phyloP scores from a whole-genome alignment of 2,888 invertebrate genomes.

The Mythimna albipuncta region DNA sequence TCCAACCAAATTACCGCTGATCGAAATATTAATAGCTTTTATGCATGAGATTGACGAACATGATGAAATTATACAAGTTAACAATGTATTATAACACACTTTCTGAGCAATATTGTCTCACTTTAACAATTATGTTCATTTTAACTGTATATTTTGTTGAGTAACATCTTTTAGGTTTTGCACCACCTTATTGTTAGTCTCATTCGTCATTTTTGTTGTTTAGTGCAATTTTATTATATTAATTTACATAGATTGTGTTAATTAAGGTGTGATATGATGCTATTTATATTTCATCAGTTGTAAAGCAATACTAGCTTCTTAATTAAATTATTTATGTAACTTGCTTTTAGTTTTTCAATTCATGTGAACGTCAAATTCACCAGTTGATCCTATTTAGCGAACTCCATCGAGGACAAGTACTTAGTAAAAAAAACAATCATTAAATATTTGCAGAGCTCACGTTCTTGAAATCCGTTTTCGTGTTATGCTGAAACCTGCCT shows the following conservation, averaged over 20 bases:
- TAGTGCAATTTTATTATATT: conserved; percentile 27
- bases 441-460: neutral
- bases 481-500: conserved; percentile 30
- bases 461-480: conserved; percentile 4
- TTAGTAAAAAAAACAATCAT: neutral
- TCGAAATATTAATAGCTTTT: conserved; percentile 54
- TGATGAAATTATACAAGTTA: conserved; percentile 21
- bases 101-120: conserved; percentile 19
- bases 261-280: conserved; percentile 17
- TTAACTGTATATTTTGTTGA: conserved; percentile 24
- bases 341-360: conserved; percentile 53
- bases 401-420: conserved; percentile 1
- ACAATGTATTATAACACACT: conserved; percentile 19
- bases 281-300: conserved; percentile 55
- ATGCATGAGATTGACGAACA: conserved; percentile 30
- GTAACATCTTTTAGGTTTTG: conserved; percentile 9
- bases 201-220: conserved; percentile 22
- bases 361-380: conserved; percentile 28
- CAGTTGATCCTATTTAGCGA: conserved; percentile 5
- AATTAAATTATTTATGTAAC: conserved; percentile 59
- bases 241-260: conserved; percentile 11
- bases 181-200: conserved; percentile 5
- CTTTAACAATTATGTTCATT: conserved; percentile 24
- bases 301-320: conserved; percentile 54
- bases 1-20: conserved; percentile 46